Conservation (phyloP, 2,113 vertebrate species). For the Pelecanoides urinatrix region DNA sequence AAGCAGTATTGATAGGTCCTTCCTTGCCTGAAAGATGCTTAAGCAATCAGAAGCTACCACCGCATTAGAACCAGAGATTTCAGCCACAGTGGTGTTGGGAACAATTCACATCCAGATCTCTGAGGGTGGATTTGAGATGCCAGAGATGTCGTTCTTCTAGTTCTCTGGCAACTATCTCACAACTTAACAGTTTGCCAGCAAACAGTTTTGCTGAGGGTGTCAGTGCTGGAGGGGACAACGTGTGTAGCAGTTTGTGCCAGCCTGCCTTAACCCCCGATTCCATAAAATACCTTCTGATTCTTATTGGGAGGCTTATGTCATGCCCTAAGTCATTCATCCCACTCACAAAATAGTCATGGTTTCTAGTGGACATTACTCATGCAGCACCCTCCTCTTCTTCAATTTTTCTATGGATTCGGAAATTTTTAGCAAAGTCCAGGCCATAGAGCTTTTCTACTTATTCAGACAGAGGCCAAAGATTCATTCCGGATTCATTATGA, state of each 20-base stretch:
- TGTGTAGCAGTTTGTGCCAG: background rate
- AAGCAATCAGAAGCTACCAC: background rate
- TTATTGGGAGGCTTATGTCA: background rate
- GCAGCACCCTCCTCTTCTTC: background rate
- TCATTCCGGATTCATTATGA: constrained; percentile 21
- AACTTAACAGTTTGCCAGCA: background rate
- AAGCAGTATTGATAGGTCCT: background rate
- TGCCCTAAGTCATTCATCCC: background rate
- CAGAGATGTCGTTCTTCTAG: background rate
- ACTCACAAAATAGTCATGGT: background rate
- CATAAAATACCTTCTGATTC: background rate
- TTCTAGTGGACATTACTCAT: background rate
- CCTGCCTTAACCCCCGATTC: background rate
- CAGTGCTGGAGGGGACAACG: background rate
- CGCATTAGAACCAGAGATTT: background rate
- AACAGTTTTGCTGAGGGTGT: background rate
- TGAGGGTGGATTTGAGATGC: background rate
- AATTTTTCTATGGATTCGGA: background rate
- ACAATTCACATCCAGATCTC: background rate
- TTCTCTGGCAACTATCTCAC: background rate
- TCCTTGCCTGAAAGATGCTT: background rate
- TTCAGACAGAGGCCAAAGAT: background rate
- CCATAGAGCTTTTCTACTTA: background rate
- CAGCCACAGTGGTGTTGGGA: background rate
- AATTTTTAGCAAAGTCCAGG: background rate